Percentiles rank a stretch among this genome's conserved stretches.
These are phyloP conservation scores for Theropithecus gelada DNA, from an alignment of 2,113 vertebrate genomes.

Conservation along the genomic window DNA sequence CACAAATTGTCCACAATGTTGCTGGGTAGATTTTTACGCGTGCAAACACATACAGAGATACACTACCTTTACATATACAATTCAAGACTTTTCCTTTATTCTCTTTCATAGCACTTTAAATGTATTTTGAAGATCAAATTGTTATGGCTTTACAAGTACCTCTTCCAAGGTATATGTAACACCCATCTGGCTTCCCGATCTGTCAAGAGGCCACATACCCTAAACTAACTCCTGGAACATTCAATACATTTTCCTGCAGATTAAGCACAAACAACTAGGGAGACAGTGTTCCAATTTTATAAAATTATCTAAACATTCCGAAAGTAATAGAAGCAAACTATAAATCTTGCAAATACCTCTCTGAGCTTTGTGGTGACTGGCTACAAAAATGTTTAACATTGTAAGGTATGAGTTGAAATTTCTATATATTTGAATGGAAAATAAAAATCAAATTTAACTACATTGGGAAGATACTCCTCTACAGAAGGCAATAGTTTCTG, in stretches of 20 bases:
- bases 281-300: background rate
- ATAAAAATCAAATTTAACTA: background rate
- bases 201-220: background rate
- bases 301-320: background rate
- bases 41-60: background rate
- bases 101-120: background rate
- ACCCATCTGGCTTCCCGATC: background rate
- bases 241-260: background rate
- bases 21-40: background rate
- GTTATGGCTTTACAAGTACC: background rate
- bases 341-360: background rate
- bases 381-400: fast-evolving
- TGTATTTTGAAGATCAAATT: slow-evolving; percentile 21
- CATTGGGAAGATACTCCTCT: background rate
- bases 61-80: background rate
- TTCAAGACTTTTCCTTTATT: background rate
- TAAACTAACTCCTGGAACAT: background rate
- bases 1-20: background rate
- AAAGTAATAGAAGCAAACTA: background rate
- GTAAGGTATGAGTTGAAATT: background rate
- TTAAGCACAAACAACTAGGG: background rate
- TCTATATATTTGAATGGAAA: background rate
- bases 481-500: background rate
- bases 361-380: background rate
- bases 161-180: background rate